Evolutionary conservation across 2,888 invertebrate species (phyloP).

Genomic region (Acanthosepion pharaonis): DNA sequence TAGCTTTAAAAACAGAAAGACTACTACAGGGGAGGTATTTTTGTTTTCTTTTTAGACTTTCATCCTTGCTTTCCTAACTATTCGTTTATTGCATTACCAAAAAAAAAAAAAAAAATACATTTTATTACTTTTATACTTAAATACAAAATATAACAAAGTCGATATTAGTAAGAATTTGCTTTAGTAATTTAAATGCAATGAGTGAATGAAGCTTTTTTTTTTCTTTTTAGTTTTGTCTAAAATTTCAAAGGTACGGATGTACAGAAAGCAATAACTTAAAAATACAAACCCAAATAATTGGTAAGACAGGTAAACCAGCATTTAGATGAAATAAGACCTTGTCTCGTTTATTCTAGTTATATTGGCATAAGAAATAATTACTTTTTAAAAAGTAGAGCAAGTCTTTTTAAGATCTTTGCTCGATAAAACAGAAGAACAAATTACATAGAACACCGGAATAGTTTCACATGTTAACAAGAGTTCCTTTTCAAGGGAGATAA

Average conservation of each 20-base stretch:
- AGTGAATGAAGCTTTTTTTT: neutral
- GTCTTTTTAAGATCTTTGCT: neutral
- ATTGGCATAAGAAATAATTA: neutral
- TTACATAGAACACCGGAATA: neutral
- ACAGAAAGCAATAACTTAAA: neutral
- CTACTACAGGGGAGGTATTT: too few relatives aligned
- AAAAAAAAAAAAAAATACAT: too few relatives aligned
- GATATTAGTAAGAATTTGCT: too few relatives aligned
- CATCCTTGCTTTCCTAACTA: too few relatives aligned
- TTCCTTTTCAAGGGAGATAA: neutral
- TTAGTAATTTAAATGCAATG: too few relatives aligned
- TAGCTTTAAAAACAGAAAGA: too few relatives aligned
- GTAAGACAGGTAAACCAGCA: neutral
- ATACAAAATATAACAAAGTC: too few relatives aligned
- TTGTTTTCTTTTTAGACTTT: too few relatives aligned
- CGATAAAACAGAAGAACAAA: neutral
- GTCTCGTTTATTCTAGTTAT: neutral
- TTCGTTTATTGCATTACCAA: too few relatives aligned
- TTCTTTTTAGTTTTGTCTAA: neutral
- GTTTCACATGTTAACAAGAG: neutral
- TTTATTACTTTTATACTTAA: too few relatives aligned
- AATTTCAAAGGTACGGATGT: neutral
- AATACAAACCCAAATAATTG: conserved; percentile 9
- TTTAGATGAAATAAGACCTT: neutral
- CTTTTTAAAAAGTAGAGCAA: neutral